Conservation (phyloP, 1,140 invertebrate species). For the Aphis craccivora region DNA sequence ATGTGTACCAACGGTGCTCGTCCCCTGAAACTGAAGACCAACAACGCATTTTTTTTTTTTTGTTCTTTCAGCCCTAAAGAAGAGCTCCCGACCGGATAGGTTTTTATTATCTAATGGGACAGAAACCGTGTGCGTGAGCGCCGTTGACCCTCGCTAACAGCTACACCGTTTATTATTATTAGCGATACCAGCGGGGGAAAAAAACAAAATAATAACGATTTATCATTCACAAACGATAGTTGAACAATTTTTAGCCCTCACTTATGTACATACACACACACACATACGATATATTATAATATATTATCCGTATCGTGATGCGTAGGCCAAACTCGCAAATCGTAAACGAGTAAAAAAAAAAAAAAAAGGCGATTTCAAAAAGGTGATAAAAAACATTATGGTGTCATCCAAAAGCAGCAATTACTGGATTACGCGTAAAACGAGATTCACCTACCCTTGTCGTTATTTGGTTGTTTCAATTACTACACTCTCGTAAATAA, state of each 20-base stretch:
- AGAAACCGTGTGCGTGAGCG: slow-evolving; percentile 54
- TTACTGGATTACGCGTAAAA: background rate
- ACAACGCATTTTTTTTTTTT: background rate
- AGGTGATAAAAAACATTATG: slow-evolving; percentile 6
- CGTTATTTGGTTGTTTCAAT: background rate
- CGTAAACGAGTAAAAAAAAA: background rate
- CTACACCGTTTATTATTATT: slow-evolving; percentile 56
- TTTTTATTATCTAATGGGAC: slow-evolving; percentile 55
- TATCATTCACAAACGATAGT: slow-evolving; percentile 52
- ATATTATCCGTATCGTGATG: background rate
- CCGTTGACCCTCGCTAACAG: slow-evolving; percentile 53
- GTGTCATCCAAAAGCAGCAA: background rate
- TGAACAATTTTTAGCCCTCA: slow-evolving; percentile 49
- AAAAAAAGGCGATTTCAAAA: background rate
- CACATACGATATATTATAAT: background rate
- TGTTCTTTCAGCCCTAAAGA: slow-evolving; percentile 3
- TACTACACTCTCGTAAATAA: background rate
- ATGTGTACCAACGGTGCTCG: background rate
- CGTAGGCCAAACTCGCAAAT: too few species aligned
- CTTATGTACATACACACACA: background rate
- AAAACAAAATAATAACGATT: slow-evolving; percentile 53
- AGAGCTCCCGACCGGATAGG: slow-evolving; percentile 12
- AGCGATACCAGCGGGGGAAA: slow-evolving; percentile 27
- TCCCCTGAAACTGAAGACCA: background rate
- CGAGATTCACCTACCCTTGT: background rate